These are phyloP conservation scores for Chamaetylas fuelleborni DNA, from an alignment of 2,113 vertebrate genomes.

Conservation along the genomic window DNA sequence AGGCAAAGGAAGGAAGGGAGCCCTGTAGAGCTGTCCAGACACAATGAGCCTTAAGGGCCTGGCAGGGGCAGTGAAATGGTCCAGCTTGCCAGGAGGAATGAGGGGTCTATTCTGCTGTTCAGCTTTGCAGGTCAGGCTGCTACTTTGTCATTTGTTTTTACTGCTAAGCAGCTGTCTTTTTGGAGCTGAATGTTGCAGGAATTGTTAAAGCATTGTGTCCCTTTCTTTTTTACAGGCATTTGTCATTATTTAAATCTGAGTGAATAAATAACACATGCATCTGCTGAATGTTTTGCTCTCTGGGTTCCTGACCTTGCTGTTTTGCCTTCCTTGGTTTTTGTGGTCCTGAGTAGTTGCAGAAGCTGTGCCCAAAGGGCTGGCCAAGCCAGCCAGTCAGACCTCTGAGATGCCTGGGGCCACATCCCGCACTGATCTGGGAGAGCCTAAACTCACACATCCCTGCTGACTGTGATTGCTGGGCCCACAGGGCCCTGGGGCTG, in stretches of 20 bases:
- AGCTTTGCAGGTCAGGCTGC: neutral
- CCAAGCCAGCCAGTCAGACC: neutral
- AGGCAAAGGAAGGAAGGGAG: neutral
- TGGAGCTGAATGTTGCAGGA: neutral
- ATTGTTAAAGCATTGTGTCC: neutral
- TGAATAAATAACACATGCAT: neutral
- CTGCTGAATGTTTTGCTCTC: neutral
- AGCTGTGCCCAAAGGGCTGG: neutral
- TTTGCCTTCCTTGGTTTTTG: neutral
- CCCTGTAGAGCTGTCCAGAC: neutral
- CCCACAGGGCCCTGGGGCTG: neutral
- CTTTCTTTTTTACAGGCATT: neutral
- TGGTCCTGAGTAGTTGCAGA: neutral
- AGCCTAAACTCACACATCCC: neutral
- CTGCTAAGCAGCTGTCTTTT: neutral
- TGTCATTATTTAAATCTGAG: neutral
- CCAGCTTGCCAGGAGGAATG: neutral
- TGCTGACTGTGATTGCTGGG: rapidly evolving
- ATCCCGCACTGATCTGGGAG: neutral
- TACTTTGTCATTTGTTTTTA: neutral
- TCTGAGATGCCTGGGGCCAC: neutral
- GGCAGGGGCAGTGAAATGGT: neutral
- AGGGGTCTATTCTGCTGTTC: neutral
- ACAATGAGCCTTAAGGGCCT: neutral
- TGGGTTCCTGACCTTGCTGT: neutral